These are phyloP conservation scores for Mimumesa dahlbomi DNA, from an alignment of 2,888 invertebrate species.

Conservation along the genomic window DNA sequence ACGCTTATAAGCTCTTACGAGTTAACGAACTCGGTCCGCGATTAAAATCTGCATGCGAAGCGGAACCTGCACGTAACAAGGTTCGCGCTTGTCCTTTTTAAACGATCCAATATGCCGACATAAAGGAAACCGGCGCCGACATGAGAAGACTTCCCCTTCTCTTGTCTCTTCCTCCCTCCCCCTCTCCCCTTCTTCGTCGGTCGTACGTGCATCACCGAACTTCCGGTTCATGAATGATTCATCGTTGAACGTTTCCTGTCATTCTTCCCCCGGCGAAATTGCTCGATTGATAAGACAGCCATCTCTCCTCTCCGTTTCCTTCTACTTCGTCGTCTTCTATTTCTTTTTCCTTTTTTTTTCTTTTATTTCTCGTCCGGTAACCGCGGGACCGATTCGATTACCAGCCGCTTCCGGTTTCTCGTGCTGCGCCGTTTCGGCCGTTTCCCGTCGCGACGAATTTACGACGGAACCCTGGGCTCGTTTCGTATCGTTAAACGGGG, in stretches of 20 bases:
- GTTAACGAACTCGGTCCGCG: no score
- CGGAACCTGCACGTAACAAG: neutral
- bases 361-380: neutral
- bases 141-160: no score
- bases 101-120: no score
- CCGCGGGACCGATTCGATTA: constrained; percentile 31
- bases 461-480: constrained; percentile 63
- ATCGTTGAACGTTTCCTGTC: constrained; percentile 65
- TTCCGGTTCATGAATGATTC: constrained; percentile 72
- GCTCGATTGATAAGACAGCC: constrained; percentile 5
- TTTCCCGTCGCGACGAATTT: constrained; percentile 64
- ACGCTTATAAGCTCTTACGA: no score
- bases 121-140: no score
- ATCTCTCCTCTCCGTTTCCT: neutral
- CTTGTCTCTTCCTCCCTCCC: no score
- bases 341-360: neutral
- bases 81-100: no score
- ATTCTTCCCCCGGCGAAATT: constrained; percentile 26
- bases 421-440: constrained; percentile 15
- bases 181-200: neutral
- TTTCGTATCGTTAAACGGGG: constrained; percentile 69
- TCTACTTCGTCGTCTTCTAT: neutral
- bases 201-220: constrained; percentile 56
- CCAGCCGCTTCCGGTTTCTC: constrained; percentile 41
- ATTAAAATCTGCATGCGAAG: no score